These are phyloP conservation scores for Panulirus ornatus DNA, from an alignment of 1,140 invertebrate genomes.

Conservation along the genomic window DNA sequence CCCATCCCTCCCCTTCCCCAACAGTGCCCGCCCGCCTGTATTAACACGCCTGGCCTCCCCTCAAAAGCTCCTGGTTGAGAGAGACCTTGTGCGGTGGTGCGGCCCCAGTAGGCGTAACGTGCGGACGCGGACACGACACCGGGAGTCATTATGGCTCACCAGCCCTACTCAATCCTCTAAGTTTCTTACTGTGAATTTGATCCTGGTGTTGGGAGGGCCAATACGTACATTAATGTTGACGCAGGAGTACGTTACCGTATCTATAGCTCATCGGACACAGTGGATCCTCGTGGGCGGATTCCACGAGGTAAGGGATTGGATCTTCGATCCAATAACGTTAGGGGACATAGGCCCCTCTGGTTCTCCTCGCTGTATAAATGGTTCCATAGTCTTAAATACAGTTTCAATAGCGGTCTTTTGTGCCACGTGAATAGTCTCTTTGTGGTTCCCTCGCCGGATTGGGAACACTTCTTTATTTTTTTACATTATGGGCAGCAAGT, in stretches of 20 bases:
- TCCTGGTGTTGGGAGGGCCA: too few species aligned
- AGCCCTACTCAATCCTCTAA: background rate
- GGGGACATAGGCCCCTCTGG: background rate
- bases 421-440: background rate
- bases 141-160: too few species aligned
- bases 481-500: too few species aligned
- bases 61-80: background rate
- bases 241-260: too few species aligned
- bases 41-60: background rate
- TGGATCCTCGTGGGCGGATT: too few species aligned
- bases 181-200: background rate
- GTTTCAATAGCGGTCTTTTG: background rate
- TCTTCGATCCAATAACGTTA: background rate
- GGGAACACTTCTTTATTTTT: too few species aligned
- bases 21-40: background rate
- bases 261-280: too few species aligned
- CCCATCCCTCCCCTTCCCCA: background rate
- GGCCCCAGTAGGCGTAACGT: background rate
- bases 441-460: constrained; percentile 1
- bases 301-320: too few species aligned
- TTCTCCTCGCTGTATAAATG: background rate
- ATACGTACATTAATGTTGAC: too few species aligned
- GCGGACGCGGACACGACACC: too few species aligned
- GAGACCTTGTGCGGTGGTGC: background rate
- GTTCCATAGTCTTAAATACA: constrained; percentile 12